Base-by-base conservation (phyloP, 2,888 invertebrate species). In the Marasmarcha lunaedactyla region DNA sequence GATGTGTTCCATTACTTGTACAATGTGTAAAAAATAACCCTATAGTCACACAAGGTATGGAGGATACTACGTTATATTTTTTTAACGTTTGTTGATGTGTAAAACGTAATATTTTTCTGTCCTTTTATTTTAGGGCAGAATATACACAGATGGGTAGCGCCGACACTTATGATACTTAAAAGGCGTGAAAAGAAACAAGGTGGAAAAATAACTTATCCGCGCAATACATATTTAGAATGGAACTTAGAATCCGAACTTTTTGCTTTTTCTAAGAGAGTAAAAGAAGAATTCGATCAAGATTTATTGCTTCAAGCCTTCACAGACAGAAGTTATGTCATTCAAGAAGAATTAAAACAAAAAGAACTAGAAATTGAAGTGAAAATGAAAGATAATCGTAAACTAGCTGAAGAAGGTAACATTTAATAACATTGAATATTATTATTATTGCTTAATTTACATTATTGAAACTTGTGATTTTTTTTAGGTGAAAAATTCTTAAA, bases 231-330 rank as follows among this genome's bases (percentile, higher is more conserved):
- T 58, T 51, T 90, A n/a, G 93, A 92, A 57, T 95, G 97, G 97
- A 97, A 95, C 62, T 89, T 93, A 52, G 88, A 91, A 52, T 88
- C 94, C 0, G 97, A 97, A 76, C 47, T 97, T 1, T 96, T 85
- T 74, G 93, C 97, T 0, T 97, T 97, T 81, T 91, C 90, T 7
- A 90, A 90, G 57, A 85, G 98, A 15, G 74, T 97, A 11, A 88
- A 90, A 14, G 98, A 98, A 78, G 87, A 92, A 2, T 94, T 98
- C 57, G 85, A 93, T 43, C 71, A 85, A 0, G 78, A 87, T 13
- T 64, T 91, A 11, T 69, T 98, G 15, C 85, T 89, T 40, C 86
- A 86, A 55, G 95, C 96, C 1, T 90, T 98, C 42, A 91, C 90
- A 33, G 90, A 94, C 57, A 85, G 88, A 50, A 92, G 94, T 0